Percentiles rank a stretch among this genome's conserved stretches.
These are phyloP conservation scores for Drosophila setosimentum DNA, from an alignment of 2,888 invertebrate species.

Conservation along the genomic window DNA sequence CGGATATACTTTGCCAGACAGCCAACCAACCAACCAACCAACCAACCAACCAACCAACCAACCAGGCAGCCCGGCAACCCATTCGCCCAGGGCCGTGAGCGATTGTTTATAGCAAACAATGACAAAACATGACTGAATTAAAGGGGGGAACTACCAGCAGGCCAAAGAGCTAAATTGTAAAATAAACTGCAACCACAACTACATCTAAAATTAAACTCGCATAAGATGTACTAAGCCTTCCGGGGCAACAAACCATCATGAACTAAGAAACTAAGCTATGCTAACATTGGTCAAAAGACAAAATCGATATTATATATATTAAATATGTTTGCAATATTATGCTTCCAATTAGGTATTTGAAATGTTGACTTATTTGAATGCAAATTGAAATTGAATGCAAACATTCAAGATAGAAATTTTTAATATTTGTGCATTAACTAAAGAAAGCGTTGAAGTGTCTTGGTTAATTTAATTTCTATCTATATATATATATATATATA, in stretches of 20 bases:
- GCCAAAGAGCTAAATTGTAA: constrained; percentile 16
- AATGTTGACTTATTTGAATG: background rate
- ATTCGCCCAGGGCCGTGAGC: constrained; percentile 19
- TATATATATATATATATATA: background rate
- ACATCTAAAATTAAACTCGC: constrained; percentile 8
- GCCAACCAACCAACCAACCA: background rate
- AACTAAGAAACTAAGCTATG: background rate
- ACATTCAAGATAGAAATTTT: background rate
- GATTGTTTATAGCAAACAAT: constrained; percentile 59
- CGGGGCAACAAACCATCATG: constrained; percentile 11
- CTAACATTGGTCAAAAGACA: constrained; percentile 1
- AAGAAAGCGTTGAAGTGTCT: background rate
- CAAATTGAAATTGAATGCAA: background rate
- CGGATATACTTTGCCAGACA: constrained; percentile 45
- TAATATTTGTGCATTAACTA: background rate
- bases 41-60: background rate
- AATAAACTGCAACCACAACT: constrained; percentile 5
- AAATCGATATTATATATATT: background rate
- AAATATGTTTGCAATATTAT: background rate
- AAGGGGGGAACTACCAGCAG: constrained; percentile 53
- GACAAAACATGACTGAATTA: constrained; percentile 65
- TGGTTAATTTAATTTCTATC: too few species aligned
- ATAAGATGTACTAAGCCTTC: constrained; percentile 1
- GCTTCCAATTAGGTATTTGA: background rate
- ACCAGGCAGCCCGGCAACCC: background rate